Evolutionary conservation across 2,888 invertebrate genomes (phyloP).

Genomic region (Patella depressa): DNA sequence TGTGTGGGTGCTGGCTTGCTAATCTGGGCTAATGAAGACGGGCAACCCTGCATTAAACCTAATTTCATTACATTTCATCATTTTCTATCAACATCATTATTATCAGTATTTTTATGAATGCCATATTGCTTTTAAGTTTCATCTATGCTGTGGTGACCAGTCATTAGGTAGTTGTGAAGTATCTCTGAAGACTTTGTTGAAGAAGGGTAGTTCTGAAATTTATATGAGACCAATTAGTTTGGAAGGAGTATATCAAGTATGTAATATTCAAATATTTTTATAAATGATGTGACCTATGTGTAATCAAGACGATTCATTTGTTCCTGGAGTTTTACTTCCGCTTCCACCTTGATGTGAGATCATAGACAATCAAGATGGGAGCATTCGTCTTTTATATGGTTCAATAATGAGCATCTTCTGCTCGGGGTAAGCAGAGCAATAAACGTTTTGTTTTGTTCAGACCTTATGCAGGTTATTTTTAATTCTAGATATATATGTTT

Average conservation of each 20-base stretch:
- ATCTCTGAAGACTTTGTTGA: slow-evolving; percentile 61
- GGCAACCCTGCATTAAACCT: too few species aligned
- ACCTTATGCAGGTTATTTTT: neutral
- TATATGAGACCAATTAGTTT: slow-evolving; percentile 68
- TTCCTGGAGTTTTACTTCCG: too few species aligned
- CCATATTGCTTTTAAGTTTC: slow-evolving; percentile 53
- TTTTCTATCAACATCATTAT: too few species aligned
- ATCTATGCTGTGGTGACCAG: slow-evolving; percentile 70
- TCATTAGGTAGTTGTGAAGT: slow-evolving; percentile 68
- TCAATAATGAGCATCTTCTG: too few species aligned
- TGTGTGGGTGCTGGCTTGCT: too few species aligned
- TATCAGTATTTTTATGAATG: too few species aligned
- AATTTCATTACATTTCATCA: too few species aligned
- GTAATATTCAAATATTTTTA: neutral
- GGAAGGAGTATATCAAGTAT: slow-evolving; percentile 68
- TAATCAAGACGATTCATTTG: neutral
- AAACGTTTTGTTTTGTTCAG: neutral
- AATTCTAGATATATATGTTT: neutral
- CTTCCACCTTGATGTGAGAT: too few species aligned
- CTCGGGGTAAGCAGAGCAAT: too few species aligned
- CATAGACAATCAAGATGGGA: neutral
- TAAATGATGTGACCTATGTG: neutral
- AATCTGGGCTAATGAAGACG: too few species aligned
- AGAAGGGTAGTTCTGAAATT: slow-evolving; percentile 68
- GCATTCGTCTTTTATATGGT: neutral